phyloP scores from a whole-genome alignment of 2,888 invertebrate species.

The Rhingia rostrata region DNA sequence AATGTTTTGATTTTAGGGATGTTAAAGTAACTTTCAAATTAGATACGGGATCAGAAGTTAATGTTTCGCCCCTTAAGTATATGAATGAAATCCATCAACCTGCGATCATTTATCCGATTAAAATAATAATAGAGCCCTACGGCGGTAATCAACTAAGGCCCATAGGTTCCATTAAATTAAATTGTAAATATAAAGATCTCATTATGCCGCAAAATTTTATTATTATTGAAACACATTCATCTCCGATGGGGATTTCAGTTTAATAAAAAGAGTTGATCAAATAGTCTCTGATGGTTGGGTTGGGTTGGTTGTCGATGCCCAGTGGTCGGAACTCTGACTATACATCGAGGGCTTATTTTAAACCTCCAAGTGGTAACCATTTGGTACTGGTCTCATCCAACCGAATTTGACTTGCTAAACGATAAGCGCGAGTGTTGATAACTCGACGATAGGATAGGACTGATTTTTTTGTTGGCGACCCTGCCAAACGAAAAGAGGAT shows the following conservation, averaged over 20 bases:
- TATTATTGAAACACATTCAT: slow-evolving; percentile 14
- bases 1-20: too few relatives aligned
- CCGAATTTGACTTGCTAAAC: too few relatives aligned
- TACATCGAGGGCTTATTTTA: too few relatives aligned
- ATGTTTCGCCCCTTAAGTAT: slow-evolving; percentile 11
- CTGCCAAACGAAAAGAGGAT: too few relatives aligned
- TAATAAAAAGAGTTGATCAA: slow-evolving; percentile 18
- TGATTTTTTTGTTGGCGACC: too few relatives aligned
- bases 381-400: too few relatives aligned
- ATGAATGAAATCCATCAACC: slow-evolving; percentile 16
- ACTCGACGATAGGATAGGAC: too few relatives aligned
- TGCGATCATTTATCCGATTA: slow-evolving; percentile 4
- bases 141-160: slow-evolving; percentile 16
- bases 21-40: too few relatives aligned
- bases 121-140: slow-evolving; percentile 18
- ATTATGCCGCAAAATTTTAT: slow-evolving; percentile 7
- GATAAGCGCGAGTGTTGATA: too few relatives aligned
- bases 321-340: too few relatives aligned
- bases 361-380: too few relatives aligned
- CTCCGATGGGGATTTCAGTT: slow-evolving; percentile 19
- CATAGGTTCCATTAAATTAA: slow-evolving; percentile 3
- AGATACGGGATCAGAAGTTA: slow-evolving; percentile 23
- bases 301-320: too few relatives aligned
- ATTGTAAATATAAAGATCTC: not conserved
- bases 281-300: not conserved